Conservation (phyloP, 2,797 vertebrate species). For the Enteromius mattozi region DNA sequence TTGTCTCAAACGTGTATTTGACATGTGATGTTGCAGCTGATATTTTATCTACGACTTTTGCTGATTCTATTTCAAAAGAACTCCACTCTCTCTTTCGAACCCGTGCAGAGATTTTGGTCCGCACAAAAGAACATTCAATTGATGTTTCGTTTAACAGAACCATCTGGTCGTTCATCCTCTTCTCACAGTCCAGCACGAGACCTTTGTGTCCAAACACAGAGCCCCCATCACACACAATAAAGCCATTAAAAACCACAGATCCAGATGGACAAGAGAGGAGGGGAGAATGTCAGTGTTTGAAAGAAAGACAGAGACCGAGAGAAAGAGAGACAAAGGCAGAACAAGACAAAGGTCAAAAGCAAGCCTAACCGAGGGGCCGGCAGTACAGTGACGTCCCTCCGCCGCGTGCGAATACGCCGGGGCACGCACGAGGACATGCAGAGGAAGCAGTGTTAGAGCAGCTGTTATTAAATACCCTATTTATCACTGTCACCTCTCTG, state of each 20-base stretch:
- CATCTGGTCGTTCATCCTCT: conserved; percentile 77
- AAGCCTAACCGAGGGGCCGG: conserved; percentile 21
- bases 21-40: background rate
- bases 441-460: conserved; percentile 75
- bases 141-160: conserved; percentile 82
- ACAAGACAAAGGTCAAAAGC: conserved; percentile 47
- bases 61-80: background rate
- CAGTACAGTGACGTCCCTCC: conserved; percentile 31
- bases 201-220: conserved; percentile 60
- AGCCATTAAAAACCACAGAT: conserved; percentile 59
- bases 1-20: too few relatives aligned
- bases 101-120: conserved; percentile 51
- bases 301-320: conserved; percentile 9
- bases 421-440: conserved; percentile 53
- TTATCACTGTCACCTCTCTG: conserved; percentile 84
- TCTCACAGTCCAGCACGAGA: conserved; percentile 64
- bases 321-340: conserved; percentile 38
- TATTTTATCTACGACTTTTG: background rate
- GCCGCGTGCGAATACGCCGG: conserved; percentile 48
- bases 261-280: conserved; percentile 56
- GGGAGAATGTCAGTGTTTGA: conserved; percentile 41
- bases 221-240: conserved; percentile 59
- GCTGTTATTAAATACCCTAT: conserved; percentile 89
- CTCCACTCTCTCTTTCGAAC: background rate
- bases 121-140: conserved; percentile 78